Evolutionary conservation across 2,797 vertebrate species (phyloP), one percentile per base, ranked within the genome.

Genomic region (Xenentodon cancila): DNA sequence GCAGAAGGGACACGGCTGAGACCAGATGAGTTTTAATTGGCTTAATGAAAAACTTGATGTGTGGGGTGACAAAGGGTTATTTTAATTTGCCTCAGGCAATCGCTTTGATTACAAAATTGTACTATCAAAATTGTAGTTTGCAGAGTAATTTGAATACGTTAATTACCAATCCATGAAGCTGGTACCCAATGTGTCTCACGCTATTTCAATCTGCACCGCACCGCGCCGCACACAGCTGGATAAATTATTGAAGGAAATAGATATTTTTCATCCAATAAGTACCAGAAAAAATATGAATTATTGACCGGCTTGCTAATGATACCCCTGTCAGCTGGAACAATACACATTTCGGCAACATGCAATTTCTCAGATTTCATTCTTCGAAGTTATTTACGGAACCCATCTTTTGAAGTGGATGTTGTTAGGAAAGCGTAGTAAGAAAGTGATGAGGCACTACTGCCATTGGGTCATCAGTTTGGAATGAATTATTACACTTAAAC

Each of bases 21-120:
- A 80, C 85, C 68, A 89, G 87, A 90, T 73, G 43, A 87, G 75
- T 79, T 85, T 89, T 86, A 91, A 94, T 92, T 82, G 81, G 80
- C 64, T 80, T 90, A 86, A 92, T 92, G 89, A 89, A 70, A 88
- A 81, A 75, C 71, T 42, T 77, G 64, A 88, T 84, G 72, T 88
- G 86, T 84, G 68, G 54, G 64, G 86, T 81, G 82, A 91, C 82
- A 85, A 87, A 86, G 81, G 85, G 80, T 86, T 80, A 74, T 81
- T 88, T 80, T 56, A 72, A 87, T 91, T 84, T 71, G 63, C 76
- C 72, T 17, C 48, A 80, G 59, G 78, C 78, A 82, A 88, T 88
- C 79, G 77, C 67, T 88, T 83, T 87, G 84, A 86, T 89, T 81
- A 71, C 68, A 54, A 80, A 85, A 86, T 68, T 73, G 80, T 71